A percentile compares a stretch with the other conserved stretches of the same genome.
phyloP scores from a whole-genome alignment of 2,888 invertebrate genomes.

The Bruchidius siliquastri region DNA sequence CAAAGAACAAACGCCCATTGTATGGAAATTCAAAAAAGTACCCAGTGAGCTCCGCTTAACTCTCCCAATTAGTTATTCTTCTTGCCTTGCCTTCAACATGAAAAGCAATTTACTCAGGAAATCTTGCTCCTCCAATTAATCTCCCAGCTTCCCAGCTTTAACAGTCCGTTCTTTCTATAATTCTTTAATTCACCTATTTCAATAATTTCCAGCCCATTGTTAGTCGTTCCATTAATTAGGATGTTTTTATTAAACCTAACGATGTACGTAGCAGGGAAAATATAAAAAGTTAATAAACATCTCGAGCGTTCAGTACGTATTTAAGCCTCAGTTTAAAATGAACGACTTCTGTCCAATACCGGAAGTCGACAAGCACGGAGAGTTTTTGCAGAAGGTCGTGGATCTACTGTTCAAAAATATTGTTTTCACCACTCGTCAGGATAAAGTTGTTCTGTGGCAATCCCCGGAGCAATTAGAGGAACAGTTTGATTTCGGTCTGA shows the following conservation, averaged over 20 bases:
- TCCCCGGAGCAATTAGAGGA: constrained; percentile 48
- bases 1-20: background rate
- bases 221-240: background rate
- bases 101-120: background rate
- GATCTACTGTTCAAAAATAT: constrained; percentile 45
- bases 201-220: background rate
- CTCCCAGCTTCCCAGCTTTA: background rate
- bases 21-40: background rate
- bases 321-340: constrained; percentile 21
- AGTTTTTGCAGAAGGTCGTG: constrained; percentile 44
- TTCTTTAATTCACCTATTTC: background rate
- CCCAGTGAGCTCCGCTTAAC: background rate
- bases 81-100: background rate
- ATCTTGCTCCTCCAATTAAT: background rate
- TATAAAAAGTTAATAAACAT: background rate
- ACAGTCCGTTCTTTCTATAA: background rate
- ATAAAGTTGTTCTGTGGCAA: constrained; percentile 52
- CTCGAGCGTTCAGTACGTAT: background rate
- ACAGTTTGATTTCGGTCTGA: constrained; percentile 44
- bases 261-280: background rate
- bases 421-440: constrained; percentile 44
- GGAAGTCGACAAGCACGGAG: constrained; percentile 40
- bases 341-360: constrained; percentile 40
- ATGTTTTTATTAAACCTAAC: background rate
- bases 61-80: background rate